phyloP scores from a whole-genome alignment of 2,113 vertebrate species.

The Myotis lucifugus region DNA sequence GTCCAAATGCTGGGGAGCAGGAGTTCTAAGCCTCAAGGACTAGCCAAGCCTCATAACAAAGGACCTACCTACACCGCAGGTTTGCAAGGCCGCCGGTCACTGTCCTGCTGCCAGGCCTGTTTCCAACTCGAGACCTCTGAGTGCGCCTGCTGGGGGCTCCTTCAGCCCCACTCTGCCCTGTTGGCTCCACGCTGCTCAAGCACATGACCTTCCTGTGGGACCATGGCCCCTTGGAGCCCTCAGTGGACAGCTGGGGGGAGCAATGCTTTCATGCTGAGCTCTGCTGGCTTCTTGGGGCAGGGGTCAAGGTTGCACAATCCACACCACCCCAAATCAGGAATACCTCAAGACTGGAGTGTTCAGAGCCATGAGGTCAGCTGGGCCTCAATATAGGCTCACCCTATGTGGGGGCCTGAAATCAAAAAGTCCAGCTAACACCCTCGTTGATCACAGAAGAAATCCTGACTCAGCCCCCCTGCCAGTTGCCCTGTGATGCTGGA shows the following conservation, averaged over 20 bases:
- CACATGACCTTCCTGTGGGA: not conserved
- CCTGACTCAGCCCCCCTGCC: not conserved
- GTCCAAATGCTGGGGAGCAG: not conserved
- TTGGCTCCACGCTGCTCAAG: not conserved
- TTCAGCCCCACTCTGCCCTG: not conserved
- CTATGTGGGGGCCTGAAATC: not conserved
- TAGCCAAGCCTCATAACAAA: not conserved
- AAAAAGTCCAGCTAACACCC: not conserved
- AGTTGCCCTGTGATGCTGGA: not conserved
- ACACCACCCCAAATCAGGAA: not conserved
- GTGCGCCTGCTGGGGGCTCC: not conserved
- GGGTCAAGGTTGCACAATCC: not conserved
- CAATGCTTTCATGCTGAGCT: not conserved
- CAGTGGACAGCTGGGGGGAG: no score
- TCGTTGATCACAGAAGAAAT: not conserved
- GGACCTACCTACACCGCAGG: not conserved
- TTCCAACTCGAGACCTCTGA: not conserved
- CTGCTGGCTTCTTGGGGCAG: not conserved
- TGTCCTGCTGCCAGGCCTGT: not conserved
- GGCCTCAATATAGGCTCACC: not conserved
- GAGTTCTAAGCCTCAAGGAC: not conserved
- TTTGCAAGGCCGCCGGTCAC: not conserved
- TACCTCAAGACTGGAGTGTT: no score
- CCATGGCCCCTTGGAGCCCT: not conserved
- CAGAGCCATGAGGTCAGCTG: not conserved